Percentiles rank a stretch among this genome's conserved stretches.
Conservation (phyloP, 2,888 invertebrate species). For the Mellilla xanthometata region DNA sequence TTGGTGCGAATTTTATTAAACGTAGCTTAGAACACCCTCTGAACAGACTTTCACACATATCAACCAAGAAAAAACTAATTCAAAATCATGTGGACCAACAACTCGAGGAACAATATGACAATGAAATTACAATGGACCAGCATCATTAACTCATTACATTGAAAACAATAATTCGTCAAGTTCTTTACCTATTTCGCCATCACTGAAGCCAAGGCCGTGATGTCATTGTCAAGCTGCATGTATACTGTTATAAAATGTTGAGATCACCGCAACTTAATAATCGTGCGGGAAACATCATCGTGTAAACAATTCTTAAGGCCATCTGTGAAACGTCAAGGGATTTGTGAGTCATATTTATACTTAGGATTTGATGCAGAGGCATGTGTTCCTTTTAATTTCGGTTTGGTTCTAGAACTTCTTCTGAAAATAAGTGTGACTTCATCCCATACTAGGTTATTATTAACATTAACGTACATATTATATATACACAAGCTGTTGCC, state of each 20-base stretch:
- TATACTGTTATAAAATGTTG: conserved; percentile 49
- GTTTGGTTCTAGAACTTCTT: not conserved
- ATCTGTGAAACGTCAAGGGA: conserved; percentile 17
- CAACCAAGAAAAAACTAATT: too few species aligned
- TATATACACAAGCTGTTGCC: too few species aligned
- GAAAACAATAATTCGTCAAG: not conserved
- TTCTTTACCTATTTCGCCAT: not conserved
- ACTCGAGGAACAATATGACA: too few species aligned
- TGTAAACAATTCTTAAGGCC: conserved; percentile 34
- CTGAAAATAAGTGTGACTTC: not conserved
- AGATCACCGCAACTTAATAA: conserved; percentile 65
- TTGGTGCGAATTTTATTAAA: too few species aligned
- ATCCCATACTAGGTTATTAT: too few species aligned
- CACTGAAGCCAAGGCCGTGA: conserved; percentile 51
- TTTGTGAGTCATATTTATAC: conserved; percentile 30
- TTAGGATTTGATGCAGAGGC: conserved; percentile 5
- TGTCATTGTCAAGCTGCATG: conserved; percentile 64
- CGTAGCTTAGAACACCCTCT: too few species aligned
- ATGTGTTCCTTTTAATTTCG: conserved; percentile 1
- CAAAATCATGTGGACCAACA: too few species aligned
- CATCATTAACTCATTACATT: too few species aligned
- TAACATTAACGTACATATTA: too few species aligned
- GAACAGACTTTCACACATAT: too few species aligned
- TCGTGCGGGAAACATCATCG: conserved; percentile 36
- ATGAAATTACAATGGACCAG: too few species aligned